These are phyloP conservation scores for Peromyscus eremicus DNA, from an alignment of 2,797 vertebrate species.

Conservation along the genomic window DNA sequence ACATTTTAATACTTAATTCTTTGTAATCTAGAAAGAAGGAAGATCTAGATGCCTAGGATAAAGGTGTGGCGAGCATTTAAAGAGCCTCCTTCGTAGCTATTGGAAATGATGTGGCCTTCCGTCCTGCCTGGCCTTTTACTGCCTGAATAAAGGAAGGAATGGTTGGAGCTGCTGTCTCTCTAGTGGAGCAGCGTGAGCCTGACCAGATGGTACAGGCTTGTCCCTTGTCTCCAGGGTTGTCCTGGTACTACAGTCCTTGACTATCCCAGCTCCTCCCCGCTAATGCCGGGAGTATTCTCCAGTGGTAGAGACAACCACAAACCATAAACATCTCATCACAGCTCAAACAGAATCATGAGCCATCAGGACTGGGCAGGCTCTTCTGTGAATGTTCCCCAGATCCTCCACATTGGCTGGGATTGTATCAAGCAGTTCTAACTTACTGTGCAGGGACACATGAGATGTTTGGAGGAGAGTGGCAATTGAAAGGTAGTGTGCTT, in stretches of 20 bases:
- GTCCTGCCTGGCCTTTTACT: background rate
- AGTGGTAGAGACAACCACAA: background rate
- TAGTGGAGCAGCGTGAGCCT: fast-evolving
- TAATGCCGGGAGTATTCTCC: background rate
- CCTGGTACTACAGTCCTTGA: background rate
- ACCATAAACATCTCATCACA: background rate
- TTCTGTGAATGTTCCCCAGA: background rate
- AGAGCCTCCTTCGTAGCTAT: background rate
- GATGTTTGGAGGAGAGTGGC: background rate
- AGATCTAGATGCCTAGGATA: background rate
- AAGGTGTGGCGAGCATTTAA: background rate
- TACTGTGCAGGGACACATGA: background rate
- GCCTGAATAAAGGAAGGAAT: background rate
- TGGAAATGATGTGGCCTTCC: background rate
- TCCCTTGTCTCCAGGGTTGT: background rate
- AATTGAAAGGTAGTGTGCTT: background rate
- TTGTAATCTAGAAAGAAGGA: slow-evolving; percentile 31
- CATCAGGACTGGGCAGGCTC: background rate
- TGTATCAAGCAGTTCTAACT: background rate
- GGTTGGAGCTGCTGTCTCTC: background rate
- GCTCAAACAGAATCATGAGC: background rate
- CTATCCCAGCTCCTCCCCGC: background rate
- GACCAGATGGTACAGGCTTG: background rate
- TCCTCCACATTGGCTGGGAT: background rate
- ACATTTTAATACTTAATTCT: slow-evolving; percentile 8